Evolutionary conservation across 2,888 invertebrate species (phyloP), one percentile per base, ranked within the genome.

Genomic region (Chaitophorus viminalis): DNA sequence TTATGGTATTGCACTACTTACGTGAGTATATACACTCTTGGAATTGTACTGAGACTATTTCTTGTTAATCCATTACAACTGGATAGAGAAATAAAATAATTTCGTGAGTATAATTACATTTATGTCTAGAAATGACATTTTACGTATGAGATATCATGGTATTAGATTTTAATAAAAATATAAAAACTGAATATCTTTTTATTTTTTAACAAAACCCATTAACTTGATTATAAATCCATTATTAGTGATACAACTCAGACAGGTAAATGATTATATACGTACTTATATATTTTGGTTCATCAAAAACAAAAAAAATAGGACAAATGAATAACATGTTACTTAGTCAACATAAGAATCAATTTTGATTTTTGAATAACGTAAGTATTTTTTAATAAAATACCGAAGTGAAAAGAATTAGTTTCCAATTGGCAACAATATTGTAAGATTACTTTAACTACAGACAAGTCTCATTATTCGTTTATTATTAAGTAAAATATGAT

Each of bases 201-300:
- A 72, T n/a, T 54, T 11, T 54, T 54, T 82, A 36, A 54, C 9
- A 52, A 83, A 83, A 31, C 9, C 75, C 75, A 83, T 83, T 83
- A 75, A 18, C 65, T 31, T 39, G 39, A 83, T 82, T 82, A 31
- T 21, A 74, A n/a, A 54, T 82, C 54, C 74, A 54, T 82, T 74
- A 74, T 74, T 74, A 17, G 72, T 8, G 11, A 8, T 46, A 46
- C 14, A 46, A 46, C n/a, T n/a, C n/a, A n/a, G n/a, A n/a, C n/a
- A n/a, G n/a, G n/a, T n/a, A n/a, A n/a, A n/a, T n/a, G n/a, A n/a
- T n/a, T n/a, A n/a, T n/a, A n/a, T n/a, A n/a, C n/a, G n/a, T n/a
- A n/a, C n/a, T n/a, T n/a, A n/a, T n/a, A n/a, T n/a, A n/a, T n/a
- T n/a, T n/a, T n/a, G n/a, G n/a, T 14, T 25, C 21, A 60, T 60